A percentile compares a stretch with the other conserved stretches of the same genome.
Conservation (phyloP, 2,113 vertebrate genomes). For the Cisticola juncidis region DNA sequence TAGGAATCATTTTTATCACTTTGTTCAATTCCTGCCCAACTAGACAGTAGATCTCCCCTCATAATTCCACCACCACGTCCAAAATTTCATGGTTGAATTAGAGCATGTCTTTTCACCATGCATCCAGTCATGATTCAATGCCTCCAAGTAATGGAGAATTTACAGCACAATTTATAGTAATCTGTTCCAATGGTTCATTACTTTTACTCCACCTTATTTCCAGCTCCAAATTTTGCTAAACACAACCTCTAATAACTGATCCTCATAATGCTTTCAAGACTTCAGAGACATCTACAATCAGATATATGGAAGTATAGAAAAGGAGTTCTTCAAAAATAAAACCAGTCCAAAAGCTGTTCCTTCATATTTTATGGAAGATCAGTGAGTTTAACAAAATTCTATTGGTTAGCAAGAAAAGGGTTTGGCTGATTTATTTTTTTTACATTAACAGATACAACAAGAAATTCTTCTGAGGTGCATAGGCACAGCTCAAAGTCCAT, state of each 20-base stretch:
- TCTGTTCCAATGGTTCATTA: neutral
- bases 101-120: neutral
- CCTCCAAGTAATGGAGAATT: slow-evolving; percentile 19
- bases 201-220: neutral
- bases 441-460: neutral
- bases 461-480: neutral
- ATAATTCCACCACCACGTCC: neutral
- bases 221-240: slow-evolving; percentile 2
- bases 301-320: neutral
- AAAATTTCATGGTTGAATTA: neutral
- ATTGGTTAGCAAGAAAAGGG: neutral
- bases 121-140: neutral
- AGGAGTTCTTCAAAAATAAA: neutral
- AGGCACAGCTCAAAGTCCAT: neutral
- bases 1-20: neutral
- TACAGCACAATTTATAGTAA: neutral
- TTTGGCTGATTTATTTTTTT: neutral
- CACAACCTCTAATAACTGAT: neutral
- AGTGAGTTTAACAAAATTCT: neutral
- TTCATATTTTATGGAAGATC: neutral
- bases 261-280: neutral
- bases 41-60: neutral
- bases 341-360: neutral
- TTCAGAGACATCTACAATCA: neutral
- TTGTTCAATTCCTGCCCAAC: neutral